Evolutionary conservation across 2,797 vertebrate species (phyloP).

Genomic region (Lagorchestes hirsutus): DNA sequence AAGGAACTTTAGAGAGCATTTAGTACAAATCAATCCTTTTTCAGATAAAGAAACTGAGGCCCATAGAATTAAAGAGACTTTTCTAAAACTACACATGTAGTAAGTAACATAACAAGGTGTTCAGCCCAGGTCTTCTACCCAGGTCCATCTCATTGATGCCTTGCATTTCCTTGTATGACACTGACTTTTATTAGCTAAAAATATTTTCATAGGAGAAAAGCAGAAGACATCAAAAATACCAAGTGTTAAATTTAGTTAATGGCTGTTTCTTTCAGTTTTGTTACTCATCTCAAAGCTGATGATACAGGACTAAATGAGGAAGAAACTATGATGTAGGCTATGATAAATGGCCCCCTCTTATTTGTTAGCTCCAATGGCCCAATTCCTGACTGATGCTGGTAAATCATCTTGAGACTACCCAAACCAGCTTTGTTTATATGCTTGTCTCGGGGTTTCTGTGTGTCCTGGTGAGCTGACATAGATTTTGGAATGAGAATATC

Average conservation of each 20-base stretch:
- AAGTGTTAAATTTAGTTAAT: not conserved
- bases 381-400: not conserved
- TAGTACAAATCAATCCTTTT: too few species aligned
- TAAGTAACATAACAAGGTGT: too few species aligned
- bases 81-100: too few species aligned
- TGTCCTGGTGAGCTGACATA: not conserved
- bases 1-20: too few species aligned
- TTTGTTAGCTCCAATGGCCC: not conserved
- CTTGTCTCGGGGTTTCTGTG: not conserved
- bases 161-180: too few species aligned
- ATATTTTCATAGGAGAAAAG: too few species aligned
- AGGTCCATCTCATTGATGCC: too few species aligned
- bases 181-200: too few species aligned
- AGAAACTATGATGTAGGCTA: not conserved
- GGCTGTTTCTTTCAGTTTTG: not conserved
- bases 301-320: not conserved
- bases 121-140: too few species aligned
- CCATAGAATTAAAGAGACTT: too few species aligned
- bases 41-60: too few species aligned
- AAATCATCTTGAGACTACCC: too few species aligned
- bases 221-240: not conserved
- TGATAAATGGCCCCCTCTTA: not conserved
- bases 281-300: not conserved
- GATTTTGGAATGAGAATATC: not conserved
- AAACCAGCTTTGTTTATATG: not conserved